A percentile compares a stretch with the other conserved stretches of the same genome.
These are phyloP conservation scores for Scopus umbretta DNA, from an alignment of 2,113 vertebrate species.

Conservation along the genomic window DNA sequence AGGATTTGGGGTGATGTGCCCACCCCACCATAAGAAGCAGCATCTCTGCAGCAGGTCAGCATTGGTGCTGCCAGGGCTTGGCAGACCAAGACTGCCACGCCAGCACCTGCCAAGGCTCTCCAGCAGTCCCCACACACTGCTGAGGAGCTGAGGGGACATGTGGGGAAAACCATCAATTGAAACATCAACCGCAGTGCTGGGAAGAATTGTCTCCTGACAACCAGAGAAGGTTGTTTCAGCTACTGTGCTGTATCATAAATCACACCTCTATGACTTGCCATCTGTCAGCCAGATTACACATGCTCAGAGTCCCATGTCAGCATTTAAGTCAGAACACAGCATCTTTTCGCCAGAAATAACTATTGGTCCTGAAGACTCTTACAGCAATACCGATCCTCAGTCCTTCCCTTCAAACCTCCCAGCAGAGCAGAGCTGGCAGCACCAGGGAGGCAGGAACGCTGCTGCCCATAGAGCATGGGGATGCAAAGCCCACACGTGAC, in stretches of 20 bases:
- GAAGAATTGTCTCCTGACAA: conserved; percentile 39
- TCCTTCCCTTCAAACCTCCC: neutral
- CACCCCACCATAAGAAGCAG: neutral
- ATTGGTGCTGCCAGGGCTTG: fast-evolving
- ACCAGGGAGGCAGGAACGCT: neutral
- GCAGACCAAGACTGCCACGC: fast-evolving
- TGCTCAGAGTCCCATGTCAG: conserved; percentile 26
- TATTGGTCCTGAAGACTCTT: neutral
- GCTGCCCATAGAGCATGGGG: fast-evolving
- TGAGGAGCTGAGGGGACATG: neutral
- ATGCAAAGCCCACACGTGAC: neutral
- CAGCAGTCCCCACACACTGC: neutral
- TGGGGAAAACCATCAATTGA: neutral
- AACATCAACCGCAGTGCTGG: neutral
- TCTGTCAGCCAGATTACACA: conserved; percentile 58
- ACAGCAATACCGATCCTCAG: neutral
- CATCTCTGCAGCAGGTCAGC: neutral
- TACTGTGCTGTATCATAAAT: conserved; percentile 53
- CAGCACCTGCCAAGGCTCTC: neutral
- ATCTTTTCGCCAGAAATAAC: conserved; percentile 33
- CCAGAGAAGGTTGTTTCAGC: conserved; percentile 50
- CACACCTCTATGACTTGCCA: conserved; percentile 48
- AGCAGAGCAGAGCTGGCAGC: neutral
- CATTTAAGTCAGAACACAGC: neutral
- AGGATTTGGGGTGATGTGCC: neutral